Base-by-base conservation (phyloP, 2,888 invertebrate genomes). In the Harmothoe impar region DNA sequence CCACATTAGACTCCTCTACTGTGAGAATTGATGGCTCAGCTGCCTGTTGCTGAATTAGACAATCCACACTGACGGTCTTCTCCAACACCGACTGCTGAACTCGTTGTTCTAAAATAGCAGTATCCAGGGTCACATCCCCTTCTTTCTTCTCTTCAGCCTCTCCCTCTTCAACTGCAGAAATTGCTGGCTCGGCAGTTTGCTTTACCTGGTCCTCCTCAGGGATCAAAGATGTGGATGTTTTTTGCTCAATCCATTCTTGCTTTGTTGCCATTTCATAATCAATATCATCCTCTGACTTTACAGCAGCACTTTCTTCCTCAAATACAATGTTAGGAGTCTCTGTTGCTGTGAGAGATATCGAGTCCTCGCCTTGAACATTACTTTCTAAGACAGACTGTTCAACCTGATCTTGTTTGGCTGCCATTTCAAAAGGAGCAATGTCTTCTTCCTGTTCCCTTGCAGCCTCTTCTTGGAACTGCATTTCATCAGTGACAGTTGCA, bases 131-230 rank as follows among this genome's bases (percentile, higher is more conserved):
- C 25, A 29, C 25, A 15, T 25, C 5, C 12, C 5, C 54, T 86
- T 86, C 86, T 29, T 52, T 10, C 54, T 31, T 86, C 25, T n/a
- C 17, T 29, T 86, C 86, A 52, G 86, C 86, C 51, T 29, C 52
- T 51, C 51, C 15, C 23, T 86, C 86, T 20, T 86, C 86, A 29
- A 86, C 54, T 52, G 51, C 86, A 54, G 20, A 20, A 54, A 52
- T 86, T 51, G 86, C n/a, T 31, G 54, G 54, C 86, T 86, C 86
- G n/a, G 54, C 52, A 17, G 54, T 86, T 20, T 54, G 86, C 54
- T 86, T 1, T 25, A 86, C 31, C 15, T 81, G 33, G 43, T 81
- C 81, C 17, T 43, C 54, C 10, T 54, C 31, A 86, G 86, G 25
- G 1, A 86, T 12, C 1, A 10, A 12, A 54, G 51, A 0, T 17